Base-by-base conservation (phyloP, 2,888 invertebrate species). In the Lithodes maja region DNA sequence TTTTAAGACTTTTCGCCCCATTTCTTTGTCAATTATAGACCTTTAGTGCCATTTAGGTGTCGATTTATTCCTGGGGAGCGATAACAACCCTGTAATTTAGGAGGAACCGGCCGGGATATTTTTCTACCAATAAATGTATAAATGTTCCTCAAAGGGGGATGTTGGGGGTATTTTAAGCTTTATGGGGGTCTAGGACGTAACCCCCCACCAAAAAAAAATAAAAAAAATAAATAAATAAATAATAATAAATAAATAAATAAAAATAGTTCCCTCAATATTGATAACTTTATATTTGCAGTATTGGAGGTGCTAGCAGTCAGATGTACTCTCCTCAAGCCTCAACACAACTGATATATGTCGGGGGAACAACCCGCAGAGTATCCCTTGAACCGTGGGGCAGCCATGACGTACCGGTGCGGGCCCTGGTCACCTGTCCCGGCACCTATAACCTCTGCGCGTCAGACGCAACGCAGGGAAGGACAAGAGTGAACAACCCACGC, bases 291-390 rank as follows among this genome's bases (percentile, higher is more conserved):
- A 53, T 61, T 83, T 79, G 49, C 81, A 85, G 85, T 49, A 55
- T 5, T 89, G 78, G 71, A 3, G 82, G 79, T 77, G 50, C 55
- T n/a, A 86, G 86, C 78, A 85, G 71, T 61, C 88, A 90, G 17
- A 88, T 89, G 79, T 90, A 85, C 68, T 85, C 85, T 2, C 88
- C 88, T 5, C 88, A 90, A 71, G 85, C 90, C n/a, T 88, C 83
- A 53, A 88, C 84, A 52, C 82, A 85, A 33, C 81, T 91, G 77
- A 55, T 90, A 33, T 90, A 83, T 69, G 90, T 90, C n/a, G 91
- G 91, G 54, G 86, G 85, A 55, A 85, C 87, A 12, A 85, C 80
- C n/a, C 87, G 91, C 49, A 90, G 87, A 79, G 55, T 90, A 49
- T 17, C 53, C 9, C 86, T 91, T n/a, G n/a, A 50, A 50, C 88